Percentiles rank a stretch among this genome's conserved stretches.
phyloP scores from a whole-genome alignment of 2,888 invertebrate genomes.

The Drosophila monieri region DNA sequence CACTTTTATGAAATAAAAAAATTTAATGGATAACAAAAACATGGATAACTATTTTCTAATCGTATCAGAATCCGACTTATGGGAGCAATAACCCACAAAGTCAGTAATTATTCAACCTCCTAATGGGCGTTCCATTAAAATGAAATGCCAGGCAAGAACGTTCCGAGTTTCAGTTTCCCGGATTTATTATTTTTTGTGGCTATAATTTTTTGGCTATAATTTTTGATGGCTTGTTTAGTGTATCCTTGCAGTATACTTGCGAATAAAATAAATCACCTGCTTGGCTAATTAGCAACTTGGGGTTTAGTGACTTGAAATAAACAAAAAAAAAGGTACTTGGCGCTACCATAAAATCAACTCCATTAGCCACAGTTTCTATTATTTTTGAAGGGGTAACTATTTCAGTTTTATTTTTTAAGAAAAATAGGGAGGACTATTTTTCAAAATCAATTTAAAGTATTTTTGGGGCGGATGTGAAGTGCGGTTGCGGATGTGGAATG shows the following conservation, averaged over 20 bases:
- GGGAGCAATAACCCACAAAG: neutral
- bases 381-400: neutral
- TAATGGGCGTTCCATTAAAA: neutral
- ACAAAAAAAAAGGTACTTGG: neutral
- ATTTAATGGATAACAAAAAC: neutral
- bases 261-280: neutral
- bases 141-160: neutral
- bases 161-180: neutral
- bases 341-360: neutral
- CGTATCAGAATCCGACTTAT: neutral
- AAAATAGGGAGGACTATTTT: neutral
- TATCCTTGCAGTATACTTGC: neutral
- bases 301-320: neutral
- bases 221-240: neutral
- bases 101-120: neutral
- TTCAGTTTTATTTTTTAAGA: neutral
- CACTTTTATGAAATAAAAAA: too few relatives aligned
- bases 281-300: neutral
- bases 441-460: neutral
- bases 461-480: constrained; percentile 13
- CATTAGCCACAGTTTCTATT: neutral
- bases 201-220: neutral
- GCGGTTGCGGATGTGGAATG: constrained; percentile 30
- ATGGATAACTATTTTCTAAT: neutral
- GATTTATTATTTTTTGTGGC: neutral